Base-by-base conservation (phyloP, 1,140 invertebrate species). In the Palaemon carinicauda region DNA sequence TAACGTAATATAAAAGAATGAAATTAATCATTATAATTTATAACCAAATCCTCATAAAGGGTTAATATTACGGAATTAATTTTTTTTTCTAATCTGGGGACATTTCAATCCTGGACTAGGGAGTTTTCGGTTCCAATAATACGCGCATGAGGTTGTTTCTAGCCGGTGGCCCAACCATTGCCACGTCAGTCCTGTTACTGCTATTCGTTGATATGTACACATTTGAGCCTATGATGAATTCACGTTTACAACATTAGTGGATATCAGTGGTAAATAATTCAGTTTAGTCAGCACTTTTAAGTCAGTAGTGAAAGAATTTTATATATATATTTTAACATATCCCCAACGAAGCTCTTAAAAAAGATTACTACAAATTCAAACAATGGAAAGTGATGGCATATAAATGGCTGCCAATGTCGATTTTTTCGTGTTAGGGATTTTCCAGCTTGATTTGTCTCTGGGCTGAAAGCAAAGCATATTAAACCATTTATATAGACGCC, bases 251-350 rank as follows among this genome's bases (percentile, higher is more conserved):
- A 86, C 84, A 86, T 80, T 86, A 86, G 84, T 86, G 84, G 84
- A 86, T 82, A 82, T 80, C 84, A 86, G 84, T 86, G 84, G 84
- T 86, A 86, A 86, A 86, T 86, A 86, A 86, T 77, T 86, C 84
- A 80, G 77, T 86, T 80, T 86, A 86, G 84, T 86, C 74, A 80
- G 60, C 77, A 86, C 75, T 86, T 86, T 80, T 74, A 52, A 56
- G n/a, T 56, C 77, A 56, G 17, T 86, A 80, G 84, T 86, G 80
- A 78, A 80, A 78, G 80, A 21, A 50, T 21, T 31, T 75, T n/a
- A 27, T 50, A n/a, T 21, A n/a, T 10, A 75, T 50, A 31, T 50
- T 33, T 50, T n/a, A n/a, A 75, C 73, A 80, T n/a, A 73, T 7
- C 71, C 33, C 14, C 27, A 56, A 56, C 56, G 41, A 14, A 17